phyloP scores from a whole-genome alignment of 2,113 vertebrate genomes.

The Coregonus clupeaformis region DNA sequence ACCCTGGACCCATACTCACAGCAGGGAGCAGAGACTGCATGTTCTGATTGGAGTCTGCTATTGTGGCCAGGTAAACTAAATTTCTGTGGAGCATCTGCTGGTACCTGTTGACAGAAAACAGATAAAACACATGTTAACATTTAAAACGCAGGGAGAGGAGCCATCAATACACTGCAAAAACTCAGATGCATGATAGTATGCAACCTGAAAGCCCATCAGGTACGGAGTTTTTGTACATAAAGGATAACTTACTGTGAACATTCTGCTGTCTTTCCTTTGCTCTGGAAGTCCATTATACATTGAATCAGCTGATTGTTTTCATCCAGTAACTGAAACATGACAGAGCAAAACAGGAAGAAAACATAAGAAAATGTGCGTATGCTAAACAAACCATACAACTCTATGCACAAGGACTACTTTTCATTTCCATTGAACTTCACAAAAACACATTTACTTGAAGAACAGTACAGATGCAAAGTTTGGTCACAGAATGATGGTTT shows the following conservation, averaged over 20 bases:
- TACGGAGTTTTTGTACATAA: background rate
- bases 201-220: background rate
- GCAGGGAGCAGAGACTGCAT: slow-evolving; percentile 98
- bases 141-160: no score
- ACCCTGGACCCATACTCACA: slow-evolving; percentile 79
- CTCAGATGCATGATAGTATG: background rate
- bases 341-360: background rate
- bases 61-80: slow-evolving; percentile 96
- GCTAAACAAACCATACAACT: background rate
- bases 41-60: slow-evolving; percentile 99
- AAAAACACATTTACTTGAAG: no score
- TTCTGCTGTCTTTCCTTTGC: slow-evolving; percentile 97
- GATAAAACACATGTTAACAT: no score
- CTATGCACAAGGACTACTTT: no score
- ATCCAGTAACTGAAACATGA: slow-evolving; percentile 88
- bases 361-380: background rate
- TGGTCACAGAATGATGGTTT: no score
- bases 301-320: slow-evolving; percentile 99
- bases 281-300: slow-evolving; percentile 99
- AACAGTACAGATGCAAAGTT: no score
- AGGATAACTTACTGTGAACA: slow-evolving; percentile 93
- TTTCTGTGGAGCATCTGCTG: slow-evolving; percentile 99
- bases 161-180: background rate
- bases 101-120: slow-evolving; percentile 79
- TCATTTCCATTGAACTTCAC: no score